Conservation (phyloP, 2,113 vertebrate genomes). For the Prietella phreatophila region DNA sequence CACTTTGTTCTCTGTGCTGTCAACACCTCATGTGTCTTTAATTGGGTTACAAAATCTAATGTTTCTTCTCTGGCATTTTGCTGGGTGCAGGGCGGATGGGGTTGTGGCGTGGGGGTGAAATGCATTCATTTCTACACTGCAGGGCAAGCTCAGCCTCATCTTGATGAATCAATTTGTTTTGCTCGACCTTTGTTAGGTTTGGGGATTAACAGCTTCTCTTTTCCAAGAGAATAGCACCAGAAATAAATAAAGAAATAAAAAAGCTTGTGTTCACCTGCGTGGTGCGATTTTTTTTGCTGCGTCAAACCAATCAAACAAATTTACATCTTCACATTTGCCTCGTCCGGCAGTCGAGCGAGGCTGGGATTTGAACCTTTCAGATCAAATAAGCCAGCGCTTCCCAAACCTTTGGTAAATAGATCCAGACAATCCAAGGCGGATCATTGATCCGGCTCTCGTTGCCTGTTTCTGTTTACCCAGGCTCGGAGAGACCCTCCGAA, state of each 20-base stretch:
- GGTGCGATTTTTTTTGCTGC: not conserved
- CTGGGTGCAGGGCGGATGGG: too few species aligned
- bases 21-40: slow-evolving; percentile 73
- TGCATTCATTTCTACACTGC: slow-evolving; percentile 36
- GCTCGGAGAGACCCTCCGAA: slow-evolving; percentile 1
- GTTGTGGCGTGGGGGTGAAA: not conserved
- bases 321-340: not conserved
- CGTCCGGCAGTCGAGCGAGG: not conserved
- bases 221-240: not conserved
- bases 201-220: slow-evolving; percentile 46
- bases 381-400: not conserved
- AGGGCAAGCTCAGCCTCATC: slow-evolving; percentile 51
- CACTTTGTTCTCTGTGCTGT: slow-evolving; percentile 52
- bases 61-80: slow-evolving; percentile 63
- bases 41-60: slow-evolving; percentile 72
- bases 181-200: slow-evolving; percentile 54
- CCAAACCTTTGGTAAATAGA: slow-evolving; percentile 5
- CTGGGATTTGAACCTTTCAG: not conserved
- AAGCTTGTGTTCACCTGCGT: not conserved
- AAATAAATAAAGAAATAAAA: too few species aligned
- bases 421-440: slow-evolving; percentile 18
- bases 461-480: slow-evolving; percentile 31
- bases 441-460: not conserved
- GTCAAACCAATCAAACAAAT: not conserved
- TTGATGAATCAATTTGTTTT: slow-evolving; percentile 61